Evolutionary conservation across 1,140 invertebrate species (phyloP).

Genomic region (Drosophila trapezifrons): DNA sequence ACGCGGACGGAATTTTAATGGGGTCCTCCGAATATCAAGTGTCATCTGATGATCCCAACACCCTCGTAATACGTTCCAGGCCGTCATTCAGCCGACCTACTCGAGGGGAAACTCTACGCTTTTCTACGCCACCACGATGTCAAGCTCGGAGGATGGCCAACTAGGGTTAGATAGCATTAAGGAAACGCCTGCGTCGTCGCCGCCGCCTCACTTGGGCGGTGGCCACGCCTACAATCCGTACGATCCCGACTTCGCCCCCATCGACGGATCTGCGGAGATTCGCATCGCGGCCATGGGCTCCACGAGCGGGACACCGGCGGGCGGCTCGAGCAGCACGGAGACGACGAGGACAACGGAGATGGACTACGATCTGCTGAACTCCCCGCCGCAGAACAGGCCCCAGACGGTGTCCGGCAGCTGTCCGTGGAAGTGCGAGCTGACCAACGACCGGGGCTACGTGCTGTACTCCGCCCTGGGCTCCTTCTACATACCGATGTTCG

Average conservation of each 20-base stretch:
- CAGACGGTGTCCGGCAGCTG: constrained; percentile 86
- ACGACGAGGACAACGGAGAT: constrained; percentile 46
- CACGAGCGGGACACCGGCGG: constrained; percentile 24
- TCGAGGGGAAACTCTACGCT: constrained; percentile 83
- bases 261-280: constrained; percentile 66
- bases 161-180: constrained; percentile 75
- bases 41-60: constrained; percentile 25
- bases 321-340: constrained; percentile 21
- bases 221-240: constrained; percentile 75
- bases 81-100: constrained; percentile 74
- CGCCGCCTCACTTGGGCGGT: constrained; percentile 10
- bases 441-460: constrained; percentile 94
- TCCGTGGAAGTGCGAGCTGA: constrained; percentile 94
- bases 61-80: constrained; percentile 45
- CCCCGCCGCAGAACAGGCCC: constrained; percentile 40
- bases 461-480: constrained; percentile 96
- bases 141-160: constrained; percentile 74
- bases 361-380: constrained; percentile 52
- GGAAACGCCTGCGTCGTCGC: constrained; percentile 18
- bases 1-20: constrained; percentile 65
- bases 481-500: constrained; percentile 96
- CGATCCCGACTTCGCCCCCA: constrained; percentile 69
- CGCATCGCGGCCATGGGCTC: constrained; percentile 52
- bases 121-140: constrained; percentile 79
- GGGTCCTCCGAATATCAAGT: constrained; percentile 48